Evolutionary conservation across 2,113 vertebrate species (phyloP), one percentile per base, ranked within the genome.

Genomic region (Taxidea taxus): DNA sequence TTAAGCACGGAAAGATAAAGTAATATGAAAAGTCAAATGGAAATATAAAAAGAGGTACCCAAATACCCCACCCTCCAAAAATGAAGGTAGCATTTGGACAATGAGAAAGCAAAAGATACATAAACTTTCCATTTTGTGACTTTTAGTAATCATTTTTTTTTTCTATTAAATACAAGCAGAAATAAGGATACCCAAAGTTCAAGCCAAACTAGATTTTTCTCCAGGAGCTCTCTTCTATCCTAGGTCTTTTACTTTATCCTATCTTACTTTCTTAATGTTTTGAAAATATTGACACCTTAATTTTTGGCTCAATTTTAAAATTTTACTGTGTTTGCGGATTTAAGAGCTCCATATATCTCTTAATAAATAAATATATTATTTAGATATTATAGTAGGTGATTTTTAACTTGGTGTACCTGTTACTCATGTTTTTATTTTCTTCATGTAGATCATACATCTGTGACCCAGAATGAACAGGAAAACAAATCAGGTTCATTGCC

Each of bases 381-480:
- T 87, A 64, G 29, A 54, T 78, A 60, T 60, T 87, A 85, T 18
- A 90, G 1, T 94, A 54, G 37, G 1, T 96, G 37, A 49, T 90
- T 96, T 95, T 95, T 97, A 85, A 96, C 31, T 91, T 91, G 75
- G n/a, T 86, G 0, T 92, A 54, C 3, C 81, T 97, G 3, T 87
- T 98, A 70, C 54, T 98, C 23, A 18, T 31, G 4, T 97, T 95
- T 64, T 1, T 25, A 0, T 96, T 93, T 97, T 98, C 97, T 92
- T 72, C 23, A 97, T 98, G 95, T 82, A 97, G 97, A 42, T n/a
- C 78, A 96, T 90, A 90, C 23, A 11, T 51, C 82, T 92, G 81
- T 91, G 21, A 49, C 51, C 78, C 92, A 97, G 89, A 81, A 13
- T 7, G 11, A 42, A 80, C 92, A 97, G 94, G 97, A 97, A 98